Evolutionary conservation across 2,888 invertebrate genomes (phyloP).

Genomic region (Parasteatoda lunata): DNA sequence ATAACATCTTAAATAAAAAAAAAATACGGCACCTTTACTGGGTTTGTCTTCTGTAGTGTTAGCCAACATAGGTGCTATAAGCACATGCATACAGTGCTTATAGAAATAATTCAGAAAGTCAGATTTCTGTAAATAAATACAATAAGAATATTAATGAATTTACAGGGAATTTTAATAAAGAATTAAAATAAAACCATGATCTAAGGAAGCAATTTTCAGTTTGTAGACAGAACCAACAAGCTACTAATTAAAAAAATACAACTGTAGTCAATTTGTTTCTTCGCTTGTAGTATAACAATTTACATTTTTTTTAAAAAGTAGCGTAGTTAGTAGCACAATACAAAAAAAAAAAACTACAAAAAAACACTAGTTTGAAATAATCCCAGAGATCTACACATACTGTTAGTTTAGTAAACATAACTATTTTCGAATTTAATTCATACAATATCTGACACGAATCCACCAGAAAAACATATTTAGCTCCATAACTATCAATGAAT

Average conservation of each 20-base stretch:
- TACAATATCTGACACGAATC: too few relatives aligned
- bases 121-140: slow-evolving; percentile 80
- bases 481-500: too few relatives aligned
- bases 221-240: background rate
- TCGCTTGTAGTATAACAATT: too few relatives aligned
- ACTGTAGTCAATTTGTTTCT: too few relatives aligned
- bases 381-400: too few relatives aligned
- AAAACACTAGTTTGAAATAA: too few relatives aligned
- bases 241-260: background rate
- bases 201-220: background rate
- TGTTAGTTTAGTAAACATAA: too few relatives aligned
- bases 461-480: too few relatives aligned
- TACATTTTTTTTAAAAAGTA: too few relatives aligned
- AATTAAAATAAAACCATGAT: background rate
- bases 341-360: too few relatives aligned
- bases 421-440: too few relatives aligned
- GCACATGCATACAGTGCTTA: slow-evolving; percentile 96
- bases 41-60: slow-evolving; percentile 94
- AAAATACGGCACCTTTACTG: slow-evolving; percentile 77
- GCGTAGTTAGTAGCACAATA: too few relatives aligned
- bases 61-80: slow-evolving; percentile 95
- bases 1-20: background rate
- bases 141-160: background rate
- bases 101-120: slow-evolving; percentile 99
- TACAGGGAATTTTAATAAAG: background rate